Conservation (phyloP, 2,113 vertebrate species). For the Tautogolabrus adspersus region DNA sequence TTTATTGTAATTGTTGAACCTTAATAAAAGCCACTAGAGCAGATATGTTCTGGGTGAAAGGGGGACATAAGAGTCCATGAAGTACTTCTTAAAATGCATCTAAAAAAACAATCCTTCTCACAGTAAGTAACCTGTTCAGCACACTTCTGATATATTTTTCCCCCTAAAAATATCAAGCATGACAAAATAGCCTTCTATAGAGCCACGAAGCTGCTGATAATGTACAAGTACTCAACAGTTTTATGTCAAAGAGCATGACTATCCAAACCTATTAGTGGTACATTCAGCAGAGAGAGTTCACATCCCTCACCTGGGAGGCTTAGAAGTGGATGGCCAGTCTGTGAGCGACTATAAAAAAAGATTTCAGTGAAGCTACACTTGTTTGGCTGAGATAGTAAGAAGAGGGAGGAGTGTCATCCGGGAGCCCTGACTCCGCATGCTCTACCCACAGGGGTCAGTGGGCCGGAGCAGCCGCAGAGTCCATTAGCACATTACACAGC, state of each 20-base stretch:
- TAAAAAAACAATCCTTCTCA: background rate
- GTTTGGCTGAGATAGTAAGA: constrained; percentile 45
- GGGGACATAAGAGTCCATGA: background rate
- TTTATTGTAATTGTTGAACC: too few species aligned
- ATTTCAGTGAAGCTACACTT: constrained; percentile 48
- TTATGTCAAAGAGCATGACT: constrained; percentile 29
- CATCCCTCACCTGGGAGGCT: constrained; percentile 37
- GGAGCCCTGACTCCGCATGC: constrained; percentile 30
- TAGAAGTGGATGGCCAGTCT: constrained; percentile 31
- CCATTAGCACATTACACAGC: constrained; percentile 81
- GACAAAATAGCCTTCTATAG: constrained; percentile 14
- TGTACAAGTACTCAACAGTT: constrained; percentile 19
- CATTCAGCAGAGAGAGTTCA: constrained; percentile 20
- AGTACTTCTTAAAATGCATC: constrained; percentile 7
- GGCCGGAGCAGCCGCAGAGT: constrained; percentile 64
- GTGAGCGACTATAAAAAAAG: constrained; percentile 64
- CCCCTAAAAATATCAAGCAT: constrained; percentile 3
- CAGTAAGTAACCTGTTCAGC: constrained; percentile 1
- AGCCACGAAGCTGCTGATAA: constrained; percentile 19
- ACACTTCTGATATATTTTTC: background rate
- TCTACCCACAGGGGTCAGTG: constrained; percentile 59
- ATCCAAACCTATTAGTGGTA: constrained; percentile 43
- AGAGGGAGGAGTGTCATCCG: constrained; percentile 36
- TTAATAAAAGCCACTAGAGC: background rate
- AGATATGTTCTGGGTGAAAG: background rate